Conservation (phyloP, 2,888 invertebrate species). For the Troides helena region DNA sequence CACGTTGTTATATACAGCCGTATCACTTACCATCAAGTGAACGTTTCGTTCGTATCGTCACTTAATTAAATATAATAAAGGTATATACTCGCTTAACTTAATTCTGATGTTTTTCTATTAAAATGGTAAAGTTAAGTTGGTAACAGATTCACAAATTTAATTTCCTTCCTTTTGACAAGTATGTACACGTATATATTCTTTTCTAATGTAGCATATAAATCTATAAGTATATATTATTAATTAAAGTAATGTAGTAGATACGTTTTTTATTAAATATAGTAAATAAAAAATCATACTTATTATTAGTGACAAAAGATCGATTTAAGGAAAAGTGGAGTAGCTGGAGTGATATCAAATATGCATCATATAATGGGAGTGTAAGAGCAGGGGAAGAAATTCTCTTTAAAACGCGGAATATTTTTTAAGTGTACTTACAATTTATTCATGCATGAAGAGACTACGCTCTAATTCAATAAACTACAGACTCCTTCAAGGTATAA, state of each 20-base stretch:
- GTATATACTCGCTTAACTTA: too few species aligned
- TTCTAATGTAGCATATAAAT: background rate
- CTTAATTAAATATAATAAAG: too few species aligned
- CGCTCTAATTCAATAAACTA: slow-evolving; percentile 6
- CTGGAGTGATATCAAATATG: slow-evolving; percentile 32
- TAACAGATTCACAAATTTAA: too few species aligned
- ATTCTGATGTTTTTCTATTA: too few species aligned
- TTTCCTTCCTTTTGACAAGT: background rate
- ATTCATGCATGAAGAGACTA: slow-evolving; percentile 8
- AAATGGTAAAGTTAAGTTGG: too few species aligned
- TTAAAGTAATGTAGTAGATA: too few species aligned
- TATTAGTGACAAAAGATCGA: background rate
- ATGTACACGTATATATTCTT: background rate
- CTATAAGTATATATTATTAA: background rate
- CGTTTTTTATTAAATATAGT: background rate
- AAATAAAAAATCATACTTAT: background rate
- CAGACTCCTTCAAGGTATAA: background rate
- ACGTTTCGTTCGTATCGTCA: too few species aligned
- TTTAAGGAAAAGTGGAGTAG: slow-evolving; percentile 2
- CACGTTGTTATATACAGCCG: too few species aligned
- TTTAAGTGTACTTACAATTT: slow-evolving; percentile 14
- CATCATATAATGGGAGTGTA: slow-evolving; percentile 33
- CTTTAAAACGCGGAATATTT: slow-evolving; percentile 21
- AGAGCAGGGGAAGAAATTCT: slow-evolving; percentile 21
- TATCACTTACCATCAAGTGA: too few species aligned